These are phyloP conservation scores for Hypotaenidia philippensis DNA, from an alignment of 2,797 vertebrate genomes.

Conservation along the genomic window DNA sequence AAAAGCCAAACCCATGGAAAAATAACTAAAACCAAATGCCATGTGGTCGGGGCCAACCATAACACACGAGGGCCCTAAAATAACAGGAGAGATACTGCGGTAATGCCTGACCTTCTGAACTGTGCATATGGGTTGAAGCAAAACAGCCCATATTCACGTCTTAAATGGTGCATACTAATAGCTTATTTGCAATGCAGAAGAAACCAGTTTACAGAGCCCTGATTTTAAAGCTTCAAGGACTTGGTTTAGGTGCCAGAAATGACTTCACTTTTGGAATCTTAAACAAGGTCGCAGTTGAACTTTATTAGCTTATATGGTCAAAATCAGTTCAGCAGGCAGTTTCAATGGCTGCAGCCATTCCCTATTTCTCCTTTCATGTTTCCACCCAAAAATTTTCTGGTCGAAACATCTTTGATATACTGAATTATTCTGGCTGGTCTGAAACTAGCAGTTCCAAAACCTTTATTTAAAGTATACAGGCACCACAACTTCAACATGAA, in stretches of 20 bases:
- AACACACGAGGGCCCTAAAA: constrained; percentile 77
- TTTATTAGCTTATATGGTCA: constrained; percentile 57
- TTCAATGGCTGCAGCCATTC: background rate
- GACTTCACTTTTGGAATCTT: constrained; percentile 55
- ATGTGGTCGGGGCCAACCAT: constrained; percentile 70
- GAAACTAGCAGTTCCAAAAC: background rate
- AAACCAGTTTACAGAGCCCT: background rate
- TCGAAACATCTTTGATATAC: background rate
- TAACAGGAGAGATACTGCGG: constrained; percentile 77
- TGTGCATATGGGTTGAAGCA: constrained; percentile 49
- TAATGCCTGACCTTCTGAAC: constrained; percentile 79
- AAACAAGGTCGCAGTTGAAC: constrained; percentile 39
- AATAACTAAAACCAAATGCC: constrained; percentile 79
- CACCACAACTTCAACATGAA: background rate
- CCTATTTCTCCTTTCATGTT: background rate
- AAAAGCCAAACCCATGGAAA: constrained; percentile 76
- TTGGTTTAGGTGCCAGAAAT: constrained; percentile 46
- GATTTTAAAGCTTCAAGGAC: constrained; percentile 44
- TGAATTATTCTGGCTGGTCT: background rate
- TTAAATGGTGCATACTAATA: constrained; percentile 5
- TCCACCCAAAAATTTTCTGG: background rate
- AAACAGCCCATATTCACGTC: constrained; percentile 55
- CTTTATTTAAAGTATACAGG: background rate
- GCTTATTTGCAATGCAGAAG: constrained; percentile 49
- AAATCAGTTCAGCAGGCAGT: constrained; percentile 26